Percentiles rank a stretch among this genome's conserved stretches.
Conservation (phyloP, 2,113 vertebrate species). For the Motacilla alba region DNA sequence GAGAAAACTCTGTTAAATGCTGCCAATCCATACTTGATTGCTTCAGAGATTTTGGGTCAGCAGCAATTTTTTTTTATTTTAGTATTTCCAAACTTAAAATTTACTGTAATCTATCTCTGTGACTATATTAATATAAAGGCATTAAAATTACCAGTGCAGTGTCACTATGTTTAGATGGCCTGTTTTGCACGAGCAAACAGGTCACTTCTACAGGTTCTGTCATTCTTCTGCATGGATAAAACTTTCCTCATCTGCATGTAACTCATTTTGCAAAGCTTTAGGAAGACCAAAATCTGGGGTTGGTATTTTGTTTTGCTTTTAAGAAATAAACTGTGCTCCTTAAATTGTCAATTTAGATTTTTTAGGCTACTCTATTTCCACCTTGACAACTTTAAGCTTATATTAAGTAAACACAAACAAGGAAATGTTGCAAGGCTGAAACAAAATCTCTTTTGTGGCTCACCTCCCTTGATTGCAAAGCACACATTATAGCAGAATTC, state of each 20-base stretch:
- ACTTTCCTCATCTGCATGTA: not conserved
- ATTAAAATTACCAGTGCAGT: not conserved
- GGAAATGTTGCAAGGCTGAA: not conserved
- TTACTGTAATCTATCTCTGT: not conserved
- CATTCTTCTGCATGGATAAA: not conserved
- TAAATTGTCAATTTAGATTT: not conserved
- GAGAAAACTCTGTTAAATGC: not conserved
- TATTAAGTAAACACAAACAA: not conserved
- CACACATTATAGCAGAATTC: not conserved
- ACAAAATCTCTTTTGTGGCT: fast-evolving
- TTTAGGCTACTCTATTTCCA: not conserved
- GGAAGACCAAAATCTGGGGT: not conserved
- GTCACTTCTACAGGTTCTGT: not conserved
- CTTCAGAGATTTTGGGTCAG: not conserved
- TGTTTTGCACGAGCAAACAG: not conserved
- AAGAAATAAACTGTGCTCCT: not conserved
- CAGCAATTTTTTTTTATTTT: not conserved
- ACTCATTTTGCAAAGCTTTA: not conserved
- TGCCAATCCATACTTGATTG: not conserved
- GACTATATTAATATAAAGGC: not conserved
- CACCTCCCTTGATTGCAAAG: not conserved
- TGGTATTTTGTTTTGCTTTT: not conserved
- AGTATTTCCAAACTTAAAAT: not conserved
- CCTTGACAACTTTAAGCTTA: not conserved
- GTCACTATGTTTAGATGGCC: not conserved